Base-by-base conservation (phyloP, 2,888 invertebrate species). In the Drosophila subquinaria region DNA sequence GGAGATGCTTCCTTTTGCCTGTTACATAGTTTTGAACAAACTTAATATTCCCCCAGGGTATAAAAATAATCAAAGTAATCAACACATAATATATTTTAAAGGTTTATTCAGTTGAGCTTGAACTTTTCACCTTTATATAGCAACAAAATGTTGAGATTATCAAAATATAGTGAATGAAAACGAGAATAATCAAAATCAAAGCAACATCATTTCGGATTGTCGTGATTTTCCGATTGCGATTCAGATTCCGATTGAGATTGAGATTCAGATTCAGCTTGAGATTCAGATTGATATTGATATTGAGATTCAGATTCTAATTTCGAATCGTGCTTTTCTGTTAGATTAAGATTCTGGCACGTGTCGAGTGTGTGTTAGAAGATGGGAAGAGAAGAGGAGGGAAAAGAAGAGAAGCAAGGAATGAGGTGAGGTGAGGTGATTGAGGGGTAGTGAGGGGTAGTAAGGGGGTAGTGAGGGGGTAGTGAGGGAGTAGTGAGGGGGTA, bases 301-400 rank as follows among this genome's bases (percentile, higher is more conserved):
- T 73, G 33, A 15, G 63, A 61, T 61, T 40, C 15, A 48, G 63
- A 77, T 67, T 76, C 70, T 79, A 68, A 73, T 76, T 77, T 77
- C 38, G 64, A 62, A 66, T 67, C 67, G 67, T 66, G 69, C 27
- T 76, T 73, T 65, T 68, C 63, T 71, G 69, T 59, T 79, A 81
- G 82, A 75, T 79, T 79, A 73, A 67, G 55, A 72, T 63, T 60
- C 67, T 53, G 69, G 71, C 65, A 79, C 79, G 73, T 75, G 79
- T 79, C 63, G 63, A 68, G 77, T 60, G 13, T 42, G 53, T 27
- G 43, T 33, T 23, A 17, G n/a, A 23, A 3, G 20, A 1, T 17
- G 17, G 23, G 23, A 23, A 23, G 3, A 3, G 48, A 23, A 43
- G 20, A 47, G 27, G 17, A 40, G 17, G 47, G 4, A n/a, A 30